Evolutionary conservation across 2,888 invertebrate species (phyloP).

Genomic region (Pheosia tremula): DNA sequence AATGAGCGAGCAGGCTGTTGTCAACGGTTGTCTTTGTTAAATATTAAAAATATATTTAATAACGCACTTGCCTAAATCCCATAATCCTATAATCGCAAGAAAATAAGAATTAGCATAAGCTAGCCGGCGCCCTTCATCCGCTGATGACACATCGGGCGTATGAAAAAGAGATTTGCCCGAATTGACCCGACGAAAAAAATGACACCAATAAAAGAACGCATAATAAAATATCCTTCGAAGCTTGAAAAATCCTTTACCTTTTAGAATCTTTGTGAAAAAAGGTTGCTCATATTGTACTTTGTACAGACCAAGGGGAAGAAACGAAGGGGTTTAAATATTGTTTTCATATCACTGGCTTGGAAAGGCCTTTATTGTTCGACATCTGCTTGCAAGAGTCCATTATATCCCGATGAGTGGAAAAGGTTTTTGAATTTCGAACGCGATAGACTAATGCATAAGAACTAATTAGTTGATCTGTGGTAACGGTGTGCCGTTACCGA

Average conservation of each 20-base stretch:
- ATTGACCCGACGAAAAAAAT: conserved; percentile 28
- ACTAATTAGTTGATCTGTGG: no score
- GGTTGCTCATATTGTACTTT: conserved; percentile 36
- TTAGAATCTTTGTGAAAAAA: conserved; percentile 35
- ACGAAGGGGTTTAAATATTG: not conserved
- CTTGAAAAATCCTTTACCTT: conserved; percentile 39
- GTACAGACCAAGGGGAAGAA: not conserved
- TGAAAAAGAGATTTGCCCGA: conserved; percentile 36
- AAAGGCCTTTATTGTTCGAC: no score
- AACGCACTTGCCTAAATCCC: no score
- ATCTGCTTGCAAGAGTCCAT: no score
- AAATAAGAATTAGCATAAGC: not conserved
- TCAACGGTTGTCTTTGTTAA: no score
- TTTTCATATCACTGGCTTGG: no score
- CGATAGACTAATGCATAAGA: no score
- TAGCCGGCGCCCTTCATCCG: conserved; percentile 14
- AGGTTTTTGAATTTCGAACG: no score
- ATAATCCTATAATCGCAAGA: not conserved
- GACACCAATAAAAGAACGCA: conserved; percentile 35
- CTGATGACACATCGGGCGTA: conserved; percentile 26
- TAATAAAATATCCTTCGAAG: conserved; percentile 34
- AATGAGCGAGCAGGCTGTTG: no score
- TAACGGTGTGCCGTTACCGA: no score
- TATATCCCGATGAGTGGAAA: no score
- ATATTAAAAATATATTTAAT: no score